phyloP scores from a whole-genome alignment of 2,888 invertebrate genomes.

The Drosophila putrida region DNA sequence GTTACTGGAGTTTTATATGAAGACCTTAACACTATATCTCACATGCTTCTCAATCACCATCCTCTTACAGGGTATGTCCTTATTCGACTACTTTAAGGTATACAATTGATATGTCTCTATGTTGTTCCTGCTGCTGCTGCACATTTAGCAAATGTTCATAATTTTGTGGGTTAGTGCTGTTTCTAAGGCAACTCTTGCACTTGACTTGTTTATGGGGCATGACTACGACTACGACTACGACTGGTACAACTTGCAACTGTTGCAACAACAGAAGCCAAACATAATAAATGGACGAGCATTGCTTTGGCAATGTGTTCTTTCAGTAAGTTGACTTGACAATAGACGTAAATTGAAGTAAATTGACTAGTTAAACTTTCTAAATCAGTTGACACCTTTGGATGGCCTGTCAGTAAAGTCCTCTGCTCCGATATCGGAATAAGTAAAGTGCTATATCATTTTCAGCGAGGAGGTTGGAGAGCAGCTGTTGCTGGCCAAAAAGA shows the following conservation, averaged over 20 bases:
- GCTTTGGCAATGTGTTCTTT: constrained; percentile 4
- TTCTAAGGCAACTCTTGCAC: constrained; percentile 26
- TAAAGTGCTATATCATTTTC: constrained; percentile 66
- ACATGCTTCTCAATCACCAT: too few species aligned
- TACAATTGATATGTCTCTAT: not conserved
- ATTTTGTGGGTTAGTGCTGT: constrained; percentile 15
- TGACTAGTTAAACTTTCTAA: constrained; percentile 33
- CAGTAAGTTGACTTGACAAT: not conserved
- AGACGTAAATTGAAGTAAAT: constrained; percentile 25
- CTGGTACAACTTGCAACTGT: constrained; percentile 5
- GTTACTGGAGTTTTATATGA: too few species aligned
- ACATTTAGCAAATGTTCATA: constrained; percentile 42
- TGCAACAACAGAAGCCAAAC: constrained; percentile 29
- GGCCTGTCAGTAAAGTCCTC: constrained; percentile 30
- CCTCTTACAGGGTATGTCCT: not conserved
- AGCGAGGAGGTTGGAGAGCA: constrained; percentile 19
- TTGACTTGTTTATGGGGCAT: constrained; percentile 59
- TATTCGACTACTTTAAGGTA: not conserved
- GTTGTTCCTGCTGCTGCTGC: constrained; percentile 10
- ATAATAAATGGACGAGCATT: constrained; percentile 55
- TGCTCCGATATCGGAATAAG: constrained; percentile 15
- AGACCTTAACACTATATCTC: too few species aligned
- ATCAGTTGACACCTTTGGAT: constrained; percentile 32
- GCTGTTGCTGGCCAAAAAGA: constrained; percentile 18
- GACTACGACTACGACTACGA: constrained; percentile 4